Percentiles rank a stretch among this genome's conserved stretches.
These are phyloP conservation scores for Brassicogethes aeneus DNA, from an alignment of 2,888 invertebrate genomes.

Conservation along the genomic window DNA sequence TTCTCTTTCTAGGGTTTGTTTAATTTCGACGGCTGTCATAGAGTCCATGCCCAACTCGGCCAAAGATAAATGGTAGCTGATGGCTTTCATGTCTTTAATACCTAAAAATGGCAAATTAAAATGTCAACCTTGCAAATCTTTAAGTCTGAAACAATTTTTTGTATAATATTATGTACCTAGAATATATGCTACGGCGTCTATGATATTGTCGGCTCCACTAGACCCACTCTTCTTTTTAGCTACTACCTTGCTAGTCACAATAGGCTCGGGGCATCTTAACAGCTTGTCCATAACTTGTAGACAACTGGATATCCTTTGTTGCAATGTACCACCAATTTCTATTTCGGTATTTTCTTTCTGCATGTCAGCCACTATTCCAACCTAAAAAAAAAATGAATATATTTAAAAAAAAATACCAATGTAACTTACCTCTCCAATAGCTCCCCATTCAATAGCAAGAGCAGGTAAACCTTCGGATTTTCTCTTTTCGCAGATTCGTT, in stretches of 20 bases:
- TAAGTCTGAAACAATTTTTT: conserved; percentile 8
- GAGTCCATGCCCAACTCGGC: conserved; percentile 94
- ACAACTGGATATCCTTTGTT: conserved; percentile 58
- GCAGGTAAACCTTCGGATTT: conserved; percentile 60
- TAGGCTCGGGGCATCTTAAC: conserved; percentile 53
- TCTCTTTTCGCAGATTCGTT: conserved; percentile 70
- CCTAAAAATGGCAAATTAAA: conserved; percentile 40
- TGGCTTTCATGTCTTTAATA: conserved; percentile 57
- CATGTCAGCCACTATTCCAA: conserved; percentile 57
- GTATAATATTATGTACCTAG: conserved; percentile 41
- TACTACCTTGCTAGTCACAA: conserved; percentile 78
- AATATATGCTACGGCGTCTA: conserved; percentile 57
- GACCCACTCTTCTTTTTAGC: conserved; percentile 68
- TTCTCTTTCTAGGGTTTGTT: conserved; percentile 80
- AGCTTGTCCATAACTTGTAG: conserved; percentile 56
- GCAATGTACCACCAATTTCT: conserved; percentile 53
- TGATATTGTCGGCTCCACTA: conserved; percentile 54
- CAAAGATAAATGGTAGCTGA: conserved; percentile 61
- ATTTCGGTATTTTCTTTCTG: conserved; percentile 38
- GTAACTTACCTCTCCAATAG: conserved; percentile 71
- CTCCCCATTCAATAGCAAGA: conserved; percentile 86
- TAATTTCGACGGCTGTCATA: conserved; percentile 93
- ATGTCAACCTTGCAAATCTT: conserved; percentile 4
- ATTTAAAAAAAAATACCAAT: neutral
- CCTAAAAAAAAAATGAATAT: conserved; percentile 27